phyloP scores from a whole-genome alignment of 2,113 vertebrate species.

The Struthio camelus region DNA sequence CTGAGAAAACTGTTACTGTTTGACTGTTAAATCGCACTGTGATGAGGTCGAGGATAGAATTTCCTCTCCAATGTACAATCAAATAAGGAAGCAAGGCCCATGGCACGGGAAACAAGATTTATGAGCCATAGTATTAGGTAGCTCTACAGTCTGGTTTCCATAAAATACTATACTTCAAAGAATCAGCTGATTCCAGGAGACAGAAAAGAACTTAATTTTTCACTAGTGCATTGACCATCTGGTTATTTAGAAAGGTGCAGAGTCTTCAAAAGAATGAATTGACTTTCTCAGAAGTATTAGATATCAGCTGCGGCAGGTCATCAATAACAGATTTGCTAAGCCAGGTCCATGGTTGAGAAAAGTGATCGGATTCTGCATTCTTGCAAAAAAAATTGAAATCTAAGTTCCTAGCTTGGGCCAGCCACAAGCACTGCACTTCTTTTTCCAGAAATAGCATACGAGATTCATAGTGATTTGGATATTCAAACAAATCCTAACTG shows the following conservation, averaged over 20 bases:
- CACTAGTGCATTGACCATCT: not conserved
- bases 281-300: not conserved
- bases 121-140: not conserved
- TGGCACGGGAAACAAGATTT: too few relatives aligned
- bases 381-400: not conserved
- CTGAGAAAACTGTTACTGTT: too few relatives aligned
- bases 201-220: not conserved
- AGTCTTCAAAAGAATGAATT: not conserved
- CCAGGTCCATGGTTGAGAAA: not conserved
- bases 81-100: rapidly evolving
- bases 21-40: not conserved
- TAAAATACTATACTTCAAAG: not conserved
- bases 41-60: not conserved
- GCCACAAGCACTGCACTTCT: not conserved
- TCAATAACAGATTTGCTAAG: not conserved
- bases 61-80: not conserved
- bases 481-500: slow-evolving; percentile 63
- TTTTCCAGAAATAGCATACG: not conserved
- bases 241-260: not conserved
- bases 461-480: slow-evolving; percentile 36
- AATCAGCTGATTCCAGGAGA: not conserved
- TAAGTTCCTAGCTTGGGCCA: not conserved
- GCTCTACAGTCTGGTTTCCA: not conserved
- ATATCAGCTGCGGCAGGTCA: not conserved
- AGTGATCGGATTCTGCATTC: not conserved